Percentiles rank a stretch among this genome's conserved stretches.
phyloP scores from a whole-genome alignment of 2,113 vertebrate genomes.

The Grammomys dolichurus region DNA sequence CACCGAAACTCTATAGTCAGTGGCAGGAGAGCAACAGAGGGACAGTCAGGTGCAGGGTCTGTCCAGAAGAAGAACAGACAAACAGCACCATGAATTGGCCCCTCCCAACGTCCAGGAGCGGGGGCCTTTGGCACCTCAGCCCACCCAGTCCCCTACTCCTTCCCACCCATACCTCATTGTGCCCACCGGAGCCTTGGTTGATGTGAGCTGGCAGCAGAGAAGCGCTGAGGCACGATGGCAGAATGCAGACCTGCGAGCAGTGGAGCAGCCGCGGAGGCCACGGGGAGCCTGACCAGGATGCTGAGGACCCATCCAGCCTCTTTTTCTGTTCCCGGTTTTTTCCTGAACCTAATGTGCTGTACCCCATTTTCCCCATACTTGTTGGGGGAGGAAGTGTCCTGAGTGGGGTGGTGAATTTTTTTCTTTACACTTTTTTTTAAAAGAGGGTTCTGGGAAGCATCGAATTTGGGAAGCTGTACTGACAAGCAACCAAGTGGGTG shows the following conservation, averaged over 20 bases:
- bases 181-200: conserved; percentile 76
- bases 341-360: conserved; percentile 80
- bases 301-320: conserved; percentile 80
- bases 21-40: conserved; percentile 81
- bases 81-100: conserved; percentile 62
- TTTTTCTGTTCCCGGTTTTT: conserved; percentile 80
- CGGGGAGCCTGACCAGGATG: conserved; percentile 80
- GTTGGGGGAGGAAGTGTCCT: conserved; percentile 74
- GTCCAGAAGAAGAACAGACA: conserved; percentile 74
- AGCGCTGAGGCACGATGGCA: conserved; percentile 63
- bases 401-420: conserved; percentile 74
- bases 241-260: conserved; percentile 63
- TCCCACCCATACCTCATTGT: conserved; percentile 64
- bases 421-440: not conserved
- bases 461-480: conserved; percentile 5
- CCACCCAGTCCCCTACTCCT: conserved; percentile 69
- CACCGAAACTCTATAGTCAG: conserved; percentile 70
- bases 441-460: conserved; percentile 57
- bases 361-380: conserved; percentile 60
- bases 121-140: conserved; percentile 78
- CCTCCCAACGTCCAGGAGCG: conserved; percentile 72
- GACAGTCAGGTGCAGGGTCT: conserved; percentile 82
- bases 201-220: conserved; percentile 78
- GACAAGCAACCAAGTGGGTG: not conserved
- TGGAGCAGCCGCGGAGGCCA: conserved; percentile 81